A percentile compares a stretch with the other conserved stretches of the same genome.
Evolutionary conservation across 2,888 invertebrate genomes (phyloP).

Genomic region (Cremastinae sp.): DNA sequence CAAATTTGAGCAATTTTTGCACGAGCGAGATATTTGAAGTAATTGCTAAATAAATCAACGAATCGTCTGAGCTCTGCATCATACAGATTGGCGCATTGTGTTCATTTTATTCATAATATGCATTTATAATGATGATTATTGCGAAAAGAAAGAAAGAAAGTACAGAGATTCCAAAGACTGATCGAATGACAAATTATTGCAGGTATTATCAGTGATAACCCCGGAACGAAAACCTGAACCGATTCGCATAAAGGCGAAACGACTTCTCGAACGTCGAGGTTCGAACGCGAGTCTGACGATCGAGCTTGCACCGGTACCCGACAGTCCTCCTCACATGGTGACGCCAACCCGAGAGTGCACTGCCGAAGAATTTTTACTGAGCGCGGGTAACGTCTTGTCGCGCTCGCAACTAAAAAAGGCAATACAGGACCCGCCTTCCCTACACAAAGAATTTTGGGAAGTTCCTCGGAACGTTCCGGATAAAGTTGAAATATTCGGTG

Average conservation of each 20-base stretch:
- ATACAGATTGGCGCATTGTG: too few species aligned
- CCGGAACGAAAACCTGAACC: constrained; percentile 79
- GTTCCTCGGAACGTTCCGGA: constrained; percentile 95
- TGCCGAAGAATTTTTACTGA: constrained; percentile 82
- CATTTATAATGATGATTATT: too few species aligned
- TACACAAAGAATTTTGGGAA: constrained; percentile 97
- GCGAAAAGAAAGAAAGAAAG: too few species aligned
- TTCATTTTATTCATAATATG: too few species aligned
- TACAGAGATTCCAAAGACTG: too few species aligned
- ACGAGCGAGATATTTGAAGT: too few species aligned
- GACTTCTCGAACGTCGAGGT: constrained; percentile 91
- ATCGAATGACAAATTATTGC: neutral
- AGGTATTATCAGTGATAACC: constrained; percentile 72
- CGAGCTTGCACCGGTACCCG: constrained; percentile 82
- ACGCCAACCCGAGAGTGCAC: constrained; percentile 83
- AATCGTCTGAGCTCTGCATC: too few species aligned
- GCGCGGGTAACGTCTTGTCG: constrained; percentile 82
- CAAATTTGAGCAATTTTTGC: too few species aligned
- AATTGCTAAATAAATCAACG: too few species aligned
- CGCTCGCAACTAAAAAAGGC: constrained; percentile 81
- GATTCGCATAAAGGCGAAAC: constrained; percentile 83
- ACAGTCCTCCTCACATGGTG: constrained; percentile 78
- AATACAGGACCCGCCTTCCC: constrained; percentile 80
- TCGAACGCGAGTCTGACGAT: constrained; percentile 95
- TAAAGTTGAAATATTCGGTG: constrained; percentile 93